phyloP scores from a whole-genome alignment of 2,888 invertebrate species.

The Nasonovia ribisnigri region DNA sequence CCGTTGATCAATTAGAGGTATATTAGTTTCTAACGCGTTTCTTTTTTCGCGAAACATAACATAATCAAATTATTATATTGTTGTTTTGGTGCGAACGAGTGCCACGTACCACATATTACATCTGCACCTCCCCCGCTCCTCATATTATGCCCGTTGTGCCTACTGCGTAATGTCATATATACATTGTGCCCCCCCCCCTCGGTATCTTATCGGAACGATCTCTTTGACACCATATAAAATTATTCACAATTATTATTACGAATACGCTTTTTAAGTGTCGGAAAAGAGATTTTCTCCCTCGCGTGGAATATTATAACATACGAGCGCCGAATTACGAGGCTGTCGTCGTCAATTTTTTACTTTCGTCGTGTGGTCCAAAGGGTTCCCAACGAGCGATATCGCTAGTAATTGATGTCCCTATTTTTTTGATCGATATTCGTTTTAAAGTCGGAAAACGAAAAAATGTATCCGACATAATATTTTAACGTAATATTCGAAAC shows the following conservation, averaged over 20 bases:
- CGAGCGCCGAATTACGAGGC: background rate
- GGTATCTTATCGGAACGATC: background rate
- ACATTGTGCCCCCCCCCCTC: background rate
- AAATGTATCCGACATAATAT: background rate
- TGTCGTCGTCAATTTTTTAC: background rate
- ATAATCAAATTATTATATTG: too few relatives aligned
- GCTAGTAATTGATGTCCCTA: background rate
- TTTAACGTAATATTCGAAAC: constrained; percentile 30
- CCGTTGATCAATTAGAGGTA: constrained; percentile 29
- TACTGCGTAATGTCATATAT: too few relatives aligned
- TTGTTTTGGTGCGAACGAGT: background rate
- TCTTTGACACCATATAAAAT: background rate
- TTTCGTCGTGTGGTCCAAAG: background rate
- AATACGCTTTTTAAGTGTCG: background rate
- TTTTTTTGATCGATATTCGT: background rate
- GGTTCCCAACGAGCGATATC: background rate
- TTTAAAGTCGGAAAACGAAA: background rate
- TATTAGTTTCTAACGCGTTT: background rate
- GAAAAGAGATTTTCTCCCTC: background rate
- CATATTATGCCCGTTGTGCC: too few relatives aligned
- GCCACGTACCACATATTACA: too few relatives aligned
- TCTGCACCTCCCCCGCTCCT: too few relatives aligned
- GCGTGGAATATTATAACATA: background rate
- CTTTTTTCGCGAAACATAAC: background rate
- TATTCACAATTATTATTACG: background rate